Evolutionary conservation across 2,113 vertebrate species (phyloP).

Genomic region (Panthera tigris): DNA sequence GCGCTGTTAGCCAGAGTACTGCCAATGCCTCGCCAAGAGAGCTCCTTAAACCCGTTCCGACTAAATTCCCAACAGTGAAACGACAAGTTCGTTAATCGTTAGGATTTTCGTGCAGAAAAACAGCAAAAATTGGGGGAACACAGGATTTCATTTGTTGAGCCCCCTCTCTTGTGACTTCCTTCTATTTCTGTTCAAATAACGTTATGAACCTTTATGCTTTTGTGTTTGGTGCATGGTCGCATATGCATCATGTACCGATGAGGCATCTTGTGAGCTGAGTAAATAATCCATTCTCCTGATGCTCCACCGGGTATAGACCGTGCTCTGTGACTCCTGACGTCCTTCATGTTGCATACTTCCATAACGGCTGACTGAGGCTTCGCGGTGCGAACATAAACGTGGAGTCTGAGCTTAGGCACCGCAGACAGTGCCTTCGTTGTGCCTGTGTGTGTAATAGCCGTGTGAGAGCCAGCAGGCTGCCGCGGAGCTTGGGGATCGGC

Average conservation of each 20-base stretch:
- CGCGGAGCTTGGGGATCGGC: slow-evolving; percentile 59
- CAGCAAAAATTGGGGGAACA: background rate
- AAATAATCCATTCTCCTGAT: slow-evolving; percentile 72
- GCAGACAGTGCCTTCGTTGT: slow-evolving; percentile 61
- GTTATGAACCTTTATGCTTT: slow-evolving; percentile 53
- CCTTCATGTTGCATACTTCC: slow-evolving; percentile 77
- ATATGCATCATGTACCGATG: slow-evolving; percentile 73
- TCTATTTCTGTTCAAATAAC: slow-evolving; percentile 49
- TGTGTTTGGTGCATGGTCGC: slow-evolving; percentile 75
- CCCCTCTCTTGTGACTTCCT: slow-evolving; percentile 30
- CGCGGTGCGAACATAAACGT: slow-evolving; percentile 22
- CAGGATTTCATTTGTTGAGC: slow-evolving; percentile 16
- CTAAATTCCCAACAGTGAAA: background rate
- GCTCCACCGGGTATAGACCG: slow-evolving; percentile 74
- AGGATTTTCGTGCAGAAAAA: background rate
- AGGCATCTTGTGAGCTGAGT: slow-evolving; percentile 80
- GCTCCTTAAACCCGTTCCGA: background rate
- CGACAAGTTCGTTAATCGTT: background rate
- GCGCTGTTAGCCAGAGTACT: background rate
- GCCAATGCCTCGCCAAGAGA: background rate
- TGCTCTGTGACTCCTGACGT: slow-evolving; percentile 77
- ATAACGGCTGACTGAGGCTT: slow-evolving; percentile 67
- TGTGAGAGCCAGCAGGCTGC: slow-evolving; percentile 49
- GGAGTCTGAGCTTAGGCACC: slow-evolving; percentile 57
- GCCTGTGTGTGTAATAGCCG: slow-evolving; percentile 62